Percentiles rank a stretch among this genome's conserved stretches.
Evolutionary conservation across 2,113 vertebrate species (phyloP).

Genomic region (Nerophis lumbriciformis): DNA sequence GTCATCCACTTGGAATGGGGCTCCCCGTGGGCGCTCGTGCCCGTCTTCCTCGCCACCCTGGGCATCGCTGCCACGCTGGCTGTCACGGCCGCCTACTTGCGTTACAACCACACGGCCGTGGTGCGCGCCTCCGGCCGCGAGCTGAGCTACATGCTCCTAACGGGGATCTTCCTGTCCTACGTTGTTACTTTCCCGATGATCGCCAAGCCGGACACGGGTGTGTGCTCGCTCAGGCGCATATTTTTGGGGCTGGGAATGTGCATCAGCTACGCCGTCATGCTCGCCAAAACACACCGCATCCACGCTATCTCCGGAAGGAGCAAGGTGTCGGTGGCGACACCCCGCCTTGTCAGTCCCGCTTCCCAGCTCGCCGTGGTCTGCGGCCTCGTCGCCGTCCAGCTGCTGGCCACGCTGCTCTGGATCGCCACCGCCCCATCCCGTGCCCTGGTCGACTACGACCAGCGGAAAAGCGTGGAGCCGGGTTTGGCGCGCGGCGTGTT

Average conservation of each 20-base stretch:
- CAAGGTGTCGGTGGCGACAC: slow-evolving; percentile 86
- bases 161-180: slow-evolving; percentile 95
- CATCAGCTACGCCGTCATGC: slow-evolving; percentile 91
- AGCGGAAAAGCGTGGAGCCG: slow-evolving; percentile 66
- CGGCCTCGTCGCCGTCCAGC: slow-evolving; percentile 90
- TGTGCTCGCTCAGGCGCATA: slow-evolving; percentile 88
- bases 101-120: slow-evolving; percentile 88
- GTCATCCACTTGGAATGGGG: slow-evolving; percentile 93
- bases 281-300: slow-evolving; percentile 97
- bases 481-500: slow-evolving; percentile 80
- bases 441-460: slow-evolving; percentile 91
- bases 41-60: slow-evolving; percentile 85
- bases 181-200: slow-evolving; percentile 94
- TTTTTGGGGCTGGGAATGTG: slow-evolving; percentile 95
- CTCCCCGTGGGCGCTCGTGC: slow-evolving; percentile 90
- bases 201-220: slow-evolving; percentile 79
- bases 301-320: slow-evolving; percentile 97
- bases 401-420: slow-evolving; percentile 89
- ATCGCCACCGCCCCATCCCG: slow-evolving; percentile 86
- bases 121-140: slow-evolving; percentile 91
- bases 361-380: slow-evolving; percentile 93
- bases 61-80: slow-evolving; percentile 76
- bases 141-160: slow-evolving; percentile 91
- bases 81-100: slow-evolving; percentile 84
- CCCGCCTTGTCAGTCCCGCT: slow-evolving; percentile 90